Base-by-base conservation (phyloP, 2,888 invertebrate genomes). In the Teinopalpus imperialis region DNA sequence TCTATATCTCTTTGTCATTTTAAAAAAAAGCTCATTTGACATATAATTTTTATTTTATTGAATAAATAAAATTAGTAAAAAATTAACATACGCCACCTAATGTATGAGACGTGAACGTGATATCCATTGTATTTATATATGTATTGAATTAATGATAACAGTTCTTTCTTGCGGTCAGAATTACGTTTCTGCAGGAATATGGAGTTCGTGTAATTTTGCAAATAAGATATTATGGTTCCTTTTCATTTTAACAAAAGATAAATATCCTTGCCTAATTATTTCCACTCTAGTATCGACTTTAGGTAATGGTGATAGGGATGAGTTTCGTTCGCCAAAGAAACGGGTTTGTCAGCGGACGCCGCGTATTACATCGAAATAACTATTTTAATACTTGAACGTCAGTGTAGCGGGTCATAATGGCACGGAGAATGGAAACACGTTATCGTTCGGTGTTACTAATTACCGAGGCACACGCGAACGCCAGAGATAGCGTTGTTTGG, bases 371-470 rank as follows among this genome's bases (percentile, higher is more conserved):
- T 3, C 26, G 10, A 26, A 26, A 16, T 16, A 16, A 16, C 4
- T 69, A 70, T 71, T 74, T 71, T 61, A 34, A 72, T 75, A 74
- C 65, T 61, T 70, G 73, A 69, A 77, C 74, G 72, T 74, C 69
- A 67, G 62, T 69, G 63, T 75, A 66, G 74, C 67, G 61, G 63
- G 63, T 63, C 61, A 62, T 79, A 81, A 77, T 81, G 73, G 77
- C 74, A 71, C 60, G 50, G 57, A 59, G 57, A 56, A 63, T 59
- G 59, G 63, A 61, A 60, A 59, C 61, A 61, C 65, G 68, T 76
- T 76, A 75, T 79, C 75, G 68, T 56, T 50, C 57, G 55, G 64
- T 69, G 74, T 73, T 68, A 74, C 81, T 86, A 83, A 86, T 85
- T 81, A 80, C 78, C 61, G 63, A 63, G 67, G 67, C 64, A 66